phyloP scores from a whole-genome alignment of 2,888 invertebrate species.

The Tenthredo distinguenda region DNA sequence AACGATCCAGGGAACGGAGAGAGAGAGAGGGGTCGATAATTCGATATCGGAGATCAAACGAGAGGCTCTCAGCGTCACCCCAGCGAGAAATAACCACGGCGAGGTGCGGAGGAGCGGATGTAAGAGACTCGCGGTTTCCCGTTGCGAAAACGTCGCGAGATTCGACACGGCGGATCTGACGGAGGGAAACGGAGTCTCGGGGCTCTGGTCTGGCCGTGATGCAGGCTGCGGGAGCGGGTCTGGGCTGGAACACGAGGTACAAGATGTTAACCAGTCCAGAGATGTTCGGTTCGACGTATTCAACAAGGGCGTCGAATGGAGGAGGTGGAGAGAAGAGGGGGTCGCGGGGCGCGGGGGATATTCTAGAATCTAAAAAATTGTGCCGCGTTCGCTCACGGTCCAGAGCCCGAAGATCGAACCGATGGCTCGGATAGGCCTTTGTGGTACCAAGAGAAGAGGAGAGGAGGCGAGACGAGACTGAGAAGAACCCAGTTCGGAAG shows the following conservation, averaged over 20 bases:
- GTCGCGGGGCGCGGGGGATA: conserved; percentile 16
- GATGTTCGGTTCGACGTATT: conserved; percentile 57
- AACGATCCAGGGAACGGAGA: background rate
- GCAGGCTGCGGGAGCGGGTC: conserved; percentile 49
- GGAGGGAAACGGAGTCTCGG: too few species aligned
- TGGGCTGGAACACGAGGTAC: conserved; percentile 64
- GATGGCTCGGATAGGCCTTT: conserved; percentile 48
- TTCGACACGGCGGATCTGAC: too few species aligned
- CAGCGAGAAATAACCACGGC: background rate
- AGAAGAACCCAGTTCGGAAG: conserved; percentile 33
- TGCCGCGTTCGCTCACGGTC: background rate
- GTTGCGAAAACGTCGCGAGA: background rate
- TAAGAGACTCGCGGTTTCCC: background rate
- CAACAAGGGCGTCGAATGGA: conserved; percentile 25
- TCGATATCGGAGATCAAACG: conserved; percentile 30
- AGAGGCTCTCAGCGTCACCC: background rate
- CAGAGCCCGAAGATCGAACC: conserved; percentile 44
- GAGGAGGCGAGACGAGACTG: conserved; percentile 54
- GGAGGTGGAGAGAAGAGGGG: conserved; percentile 9
- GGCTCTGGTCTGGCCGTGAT: conserved; percentile 25
- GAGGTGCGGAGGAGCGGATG: too few species aligned
- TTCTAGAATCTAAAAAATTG: conserved; percentile 42
- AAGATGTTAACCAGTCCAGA: conserved; percentile 68
- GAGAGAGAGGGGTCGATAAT: background rate
- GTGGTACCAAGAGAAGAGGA: conserved; percentile 34